Conservation (phyloP, 1,140 invertebrate species). For the Anadara kagoshimensis region DNA sequence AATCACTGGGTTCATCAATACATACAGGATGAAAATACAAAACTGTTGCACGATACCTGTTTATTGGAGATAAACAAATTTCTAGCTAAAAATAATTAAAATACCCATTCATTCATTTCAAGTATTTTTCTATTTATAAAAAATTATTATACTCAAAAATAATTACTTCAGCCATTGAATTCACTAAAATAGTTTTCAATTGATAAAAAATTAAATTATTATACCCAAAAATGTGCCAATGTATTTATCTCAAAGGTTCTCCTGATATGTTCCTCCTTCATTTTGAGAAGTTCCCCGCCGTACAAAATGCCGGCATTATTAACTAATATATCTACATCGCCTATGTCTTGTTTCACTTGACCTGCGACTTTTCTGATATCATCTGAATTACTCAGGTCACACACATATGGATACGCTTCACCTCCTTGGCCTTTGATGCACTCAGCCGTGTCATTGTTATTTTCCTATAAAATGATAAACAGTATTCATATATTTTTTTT, state of each 20-base stretch:
- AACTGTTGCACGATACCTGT: no score
- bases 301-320: conserved; percentile 96
- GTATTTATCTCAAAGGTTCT: conserved; percentile 81
- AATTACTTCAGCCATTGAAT: no score
- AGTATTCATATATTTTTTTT: no score
- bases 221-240: conserved; percentile 81
- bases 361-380: conserved; percentile 50
- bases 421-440: conserved; percentile 56
- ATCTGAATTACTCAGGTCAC: conserved; percentile 65
- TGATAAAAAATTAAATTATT: no score
- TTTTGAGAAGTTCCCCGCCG: conserved; percentile 86
- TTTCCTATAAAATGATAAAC: conserved; percentile 75
- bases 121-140: no score
- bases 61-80: no score
- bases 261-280: conserved; percentile 82
- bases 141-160: no score
- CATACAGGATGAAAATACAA: no score
- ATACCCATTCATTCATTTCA: no score
- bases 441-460: conserved; percentile 75
- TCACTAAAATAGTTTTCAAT: no score
- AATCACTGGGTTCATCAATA: no score
- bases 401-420: conserved; percentile 52
- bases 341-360: conserved; percentile 82
- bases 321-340: conserved; percentile 89
- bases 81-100: no score